A percentile compares a stretch with the other conserved stretches of the same genome.
Evolutionary conservation across 2,113 vertebrate genomes (phyloP).

Genomic region (Bettongia penicillata): DNA sequence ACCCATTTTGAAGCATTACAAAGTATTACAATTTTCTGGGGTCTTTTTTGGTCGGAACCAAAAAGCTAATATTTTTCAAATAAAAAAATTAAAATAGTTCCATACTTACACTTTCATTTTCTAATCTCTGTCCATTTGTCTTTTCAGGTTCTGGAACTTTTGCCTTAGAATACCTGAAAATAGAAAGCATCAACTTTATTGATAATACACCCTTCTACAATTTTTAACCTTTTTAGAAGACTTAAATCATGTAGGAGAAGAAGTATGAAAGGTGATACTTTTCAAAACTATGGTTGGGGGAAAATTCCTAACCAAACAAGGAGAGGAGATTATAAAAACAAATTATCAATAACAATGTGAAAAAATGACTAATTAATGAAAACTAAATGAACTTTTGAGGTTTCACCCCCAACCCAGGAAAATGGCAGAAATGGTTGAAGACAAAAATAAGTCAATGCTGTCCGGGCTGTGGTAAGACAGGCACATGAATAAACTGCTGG

Average conservation of each 20-base stretch:
- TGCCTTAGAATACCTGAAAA: conserved; percentile 70
- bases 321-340: background rate
- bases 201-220: conserved; percentile 9
- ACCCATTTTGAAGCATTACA: background rate
- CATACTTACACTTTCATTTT: conserved; percentile 72
- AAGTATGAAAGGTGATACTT: background rate
- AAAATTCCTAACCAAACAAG: background rate
- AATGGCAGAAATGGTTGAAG: background rate
- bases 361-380: background rate
- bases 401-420: background rate
- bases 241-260: background rate
- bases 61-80: conserved; percentile 11
- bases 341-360: background rate
- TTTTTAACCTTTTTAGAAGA: conserved; percentile 46
- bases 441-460: too few species aligned
- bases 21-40: background rate
- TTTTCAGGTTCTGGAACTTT: conserved; percentile 55
- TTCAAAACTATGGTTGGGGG: background rate
- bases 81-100: conserved; percentile 32
- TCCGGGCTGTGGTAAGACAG: background rate
- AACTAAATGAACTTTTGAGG: background rate
- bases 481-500: background rate
- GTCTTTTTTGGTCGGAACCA: conserved; percentile 39
- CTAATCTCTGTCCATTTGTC: conserved; percentile 48
- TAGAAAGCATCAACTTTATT: conserved; percentile 23